A percentile compares a stretch with the other conserved stretches of the same genome.
These are phyloP conservation scores for Eulithis prunata DNA, from an alignment of 2,888 invertebrate species.

Conservation along the genomic window DNA sequence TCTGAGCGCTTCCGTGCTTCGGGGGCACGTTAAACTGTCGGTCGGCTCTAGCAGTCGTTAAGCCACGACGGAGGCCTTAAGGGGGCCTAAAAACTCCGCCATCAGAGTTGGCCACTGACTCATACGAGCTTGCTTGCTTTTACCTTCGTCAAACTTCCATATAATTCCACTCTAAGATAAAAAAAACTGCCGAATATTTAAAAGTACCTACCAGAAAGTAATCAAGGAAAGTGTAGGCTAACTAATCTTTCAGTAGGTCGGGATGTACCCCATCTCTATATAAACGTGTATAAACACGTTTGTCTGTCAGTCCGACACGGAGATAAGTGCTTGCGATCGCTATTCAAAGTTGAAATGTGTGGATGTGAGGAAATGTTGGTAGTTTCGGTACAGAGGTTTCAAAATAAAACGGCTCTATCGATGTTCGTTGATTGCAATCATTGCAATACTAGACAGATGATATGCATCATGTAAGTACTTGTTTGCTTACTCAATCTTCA, in stretches of 20 bases:
- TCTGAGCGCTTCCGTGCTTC: too few species aligned
- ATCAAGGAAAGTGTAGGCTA: conserved; percentile 44
- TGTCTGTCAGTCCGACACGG: conserved; percentile 36
- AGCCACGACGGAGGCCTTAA: too few species aligned
- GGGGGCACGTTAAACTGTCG: too few species aligned
- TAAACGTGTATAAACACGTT: conserved; percentile 32
- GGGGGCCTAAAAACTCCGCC: too few species aligned
- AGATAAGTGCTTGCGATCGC: conserved; percentile 36
- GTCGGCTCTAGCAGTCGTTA: too few species aligned
- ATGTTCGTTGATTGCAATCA: conserved; percentile 8
- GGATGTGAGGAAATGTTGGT: conserved; percentile 20
- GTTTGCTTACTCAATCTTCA: too few species aligned
- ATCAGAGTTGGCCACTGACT: too few species aligned
- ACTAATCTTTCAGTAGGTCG: conserved; percentile 50
- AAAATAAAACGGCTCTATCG: conserved; percentile 14
- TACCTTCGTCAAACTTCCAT: too few species aligned
- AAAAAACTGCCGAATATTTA: conserved; percentile 24
- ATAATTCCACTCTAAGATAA: conserved; percentile 19
- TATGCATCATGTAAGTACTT: too few species aligned
- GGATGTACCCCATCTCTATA: conserved; percentile 37
- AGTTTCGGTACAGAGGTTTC: conserved; percentile 4
- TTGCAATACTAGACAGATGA: not conserved
- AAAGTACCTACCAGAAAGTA: conserved; percentile 35
- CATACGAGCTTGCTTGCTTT: too few species aligned
- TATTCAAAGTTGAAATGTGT: conserved; percentile 16